Conservation (phyloP, 2,113 vertebrate species). For the Acrocephalus kingi region DNA sequence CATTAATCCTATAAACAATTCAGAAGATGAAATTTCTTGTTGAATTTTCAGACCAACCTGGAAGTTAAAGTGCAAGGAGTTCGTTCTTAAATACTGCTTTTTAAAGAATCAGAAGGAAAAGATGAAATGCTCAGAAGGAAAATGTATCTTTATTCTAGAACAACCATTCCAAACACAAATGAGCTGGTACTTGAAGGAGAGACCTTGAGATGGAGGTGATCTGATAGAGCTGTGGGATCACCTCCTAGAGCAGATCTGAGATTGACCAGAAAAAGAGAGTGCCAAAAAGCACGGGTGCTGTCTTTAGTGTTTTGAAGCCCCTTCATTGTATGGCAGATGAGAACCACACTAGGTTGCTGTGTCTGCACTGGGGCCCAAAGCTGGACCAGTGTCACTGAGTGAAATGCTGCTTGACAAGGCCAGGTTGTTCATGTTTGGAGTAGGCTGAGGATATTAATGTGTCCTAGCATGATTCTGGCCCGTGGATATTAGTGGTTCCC, state of each 20-base stretch:
- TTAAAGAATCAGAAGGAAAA: not conserved
- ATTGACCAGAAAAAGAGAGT: not conserved
- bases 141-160: not conserved
- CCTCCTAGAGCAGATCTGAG: not conserved
- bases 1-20: not conserved
- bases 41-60: not conserved
- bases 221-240: not conserved
- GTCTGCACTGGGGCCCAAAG: not conserved
- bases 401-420: rapidly evolving
- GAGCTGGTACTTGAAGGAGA: not conserved
- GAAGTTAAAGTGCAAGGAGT: not conserved
- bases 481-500: rapidly evolving
- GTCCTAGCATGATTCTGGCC: not conserved
- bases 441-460: not conserved
- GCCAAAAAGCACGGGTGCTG: not conserved
- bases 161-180: not conserved
- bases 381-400: not conserved
- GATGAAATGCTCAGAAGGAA: not conserved
- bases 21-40: not conserved
- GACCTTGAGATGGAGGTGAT: not conserved
- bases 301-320: not conserved
- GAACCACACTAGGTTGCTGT: not conserved
- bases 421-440: not conserved
- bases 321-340: not conserved
- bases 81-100: not conserved